Evolutionary conservation across 1,140 invertebrate species (phyloP).

Genomic region (Drosophila bifasciata): DNA sequence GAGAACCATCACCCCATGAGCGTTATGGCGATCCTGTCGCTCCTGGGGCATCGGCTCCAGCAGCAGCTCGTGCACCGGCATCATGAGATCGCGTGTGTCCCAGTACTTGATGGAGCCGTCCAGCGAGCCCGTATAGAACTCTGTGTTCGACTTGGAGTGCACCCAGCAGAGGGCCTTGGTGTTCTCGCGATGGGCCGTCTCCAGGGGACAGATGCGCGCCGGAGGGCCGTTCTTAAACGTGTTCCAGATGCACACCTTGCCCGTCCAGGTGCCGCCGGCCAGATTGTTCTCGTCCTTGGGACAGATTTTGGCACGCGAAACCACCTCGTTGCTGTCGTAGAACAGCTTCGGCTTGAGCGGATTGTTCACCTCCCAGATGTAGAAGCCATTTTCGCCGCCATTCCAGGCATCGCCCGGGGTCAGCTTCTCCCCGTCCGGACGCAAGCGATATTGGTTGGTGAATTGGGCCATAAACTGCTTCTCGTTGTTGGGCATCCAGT

Average conservation of each 20-base stretch:
- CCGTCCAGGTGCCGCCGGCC: slow-evolving; percentile 91
- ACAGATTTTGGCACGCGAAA: slow-evolving; percentile 92
- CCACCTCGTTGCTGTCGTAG: slow-evolving; percentile 88
- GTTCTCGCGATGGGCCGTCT: slow-evolving; percentile 89
- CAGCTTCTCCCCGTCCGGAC: background rate
- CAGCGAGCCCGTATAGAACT: slow-evolving; percentile 93
- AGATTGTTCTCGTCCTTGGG: slow-evolving; percentile 92
- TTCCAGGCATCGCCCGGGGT: slow-evolving; percentile 82
- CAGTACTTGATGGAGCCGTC: slow-evolving; percentile 94
- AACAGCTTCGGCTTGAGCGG: slow-evolving; percentile 90
- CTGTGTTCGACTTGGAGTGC: slow-evolving; percentile 90
- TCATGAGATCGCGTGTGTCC: slow-evolving; percentile 91
- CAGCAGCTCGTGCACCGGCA: slow-evolving; percentile 90
- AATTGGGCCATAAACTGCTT: slow-evolving; percentile 92
- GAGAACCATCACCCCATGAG: slow-evolving; percentile 90
- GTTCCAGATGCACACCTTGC: slow-evolving; percentile 92
- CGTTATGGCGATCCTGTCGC: slow-evolving; percentile 87
- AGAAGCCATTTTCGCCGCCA: slow-evolving; percentile 85
- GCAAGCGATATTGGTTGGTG: slow-evolving; percentile 69
- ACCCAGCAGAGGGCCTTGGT: slow-evolving; percentile 90
- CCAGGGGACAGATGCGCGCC: slow-evolving; percentile 85
- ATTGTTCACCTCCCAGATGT: slow-evolving; percentile 95
- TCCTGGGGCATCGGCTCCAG: slow-evolving; percentile 88
- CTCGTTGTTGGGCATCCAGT: slow-evolving; percentile 92
- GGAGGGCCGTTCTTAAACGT: slow-evolving; percentile 87